Evolutionary conservation across 2,797 vertebrate genomes (phyloP).

Genomic region (Dicrostonyx torquatus): DNA sequence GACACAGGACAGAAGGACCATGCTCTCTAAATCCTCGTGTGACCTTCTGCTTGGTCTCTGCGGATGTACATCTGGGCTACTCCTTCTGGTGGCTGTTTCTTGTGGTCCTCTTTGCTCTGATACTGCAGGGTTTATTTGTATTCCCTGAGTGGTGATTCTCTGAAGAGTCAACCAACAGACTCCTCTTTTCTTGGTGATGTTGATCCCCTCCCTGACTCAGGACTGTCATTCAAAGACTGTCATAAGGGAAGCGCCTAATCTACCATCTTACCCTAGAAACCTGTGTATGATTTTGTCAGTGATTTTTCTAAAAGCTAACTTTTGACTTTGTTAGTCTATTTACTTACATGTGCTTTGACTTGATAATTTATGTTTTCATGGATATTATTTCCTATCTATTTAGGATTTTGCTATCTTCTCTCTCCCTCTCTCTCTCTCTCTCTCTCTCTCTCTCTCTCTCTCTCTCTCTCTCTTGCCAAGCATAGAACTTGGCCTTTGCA

Average conservation of each 20-base stretch:
- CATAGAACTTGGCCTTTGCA: not conserved
- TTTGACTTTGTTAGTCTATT: not conserved
- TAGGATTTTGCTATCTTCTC: not conserved
- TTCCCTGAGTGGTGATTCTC: not conserved
- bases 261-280: not conserved
- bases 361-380: not conserved
- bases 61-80: not conserved
- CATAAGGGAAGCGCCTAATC: too few species aligned
- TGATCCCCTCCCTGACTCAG: not conserved
- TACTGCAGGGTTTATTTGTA: not conserved
- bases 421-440: too few species aligned
- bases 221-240: not conserved
- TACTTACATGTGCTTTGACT: not conserved
- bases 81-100: not conserved
- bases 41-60: not conserved
- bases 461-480: too few species aligned
- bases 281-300: not conserved
- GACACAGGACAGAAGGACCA: not conserved
- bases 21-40: too few species aligned
- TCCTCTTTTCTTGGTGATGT: too few species aligned
- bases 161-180: not conserved
- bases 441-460: too few species aligned
- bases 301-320: not conserved
- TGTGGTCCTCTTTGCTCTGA: not conserved
- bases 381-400: not conserved